Conservation (phyloP, 2,797 vertebrate species). For the Eulemur coronatus region DNA sequence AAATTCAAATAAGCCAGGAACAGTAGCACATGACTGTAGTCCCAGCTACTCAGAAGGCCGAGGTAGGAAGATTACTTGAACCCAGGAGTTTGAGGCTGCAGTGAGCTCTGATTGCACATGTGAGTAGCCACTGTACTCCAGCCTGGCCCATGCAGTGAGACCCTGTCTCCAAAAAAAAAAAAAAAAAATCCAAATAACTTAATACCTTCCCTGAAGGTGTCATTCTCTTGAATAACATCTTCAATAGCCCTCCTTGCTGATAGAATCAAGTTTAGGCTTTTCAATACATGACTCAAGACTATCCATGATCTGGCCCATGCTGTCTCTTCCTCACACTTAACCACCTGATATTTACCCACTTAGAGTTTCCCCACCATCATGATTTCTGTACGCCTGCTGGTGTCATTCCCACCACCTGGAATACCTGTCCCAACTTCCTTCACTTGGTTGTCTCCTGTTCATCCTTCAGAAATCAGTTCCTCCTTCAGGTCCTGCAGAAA, state of each 20-base stretch:
- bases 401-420: background rate
- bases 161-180: background rate
- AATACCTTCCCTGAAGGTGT: background rate
- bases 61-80: background rate
- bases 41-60: background rate
- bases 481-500: background rate
- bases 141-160: background rate
- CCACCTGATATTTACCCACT: background rate
- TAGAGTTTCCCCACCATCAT: background rate
- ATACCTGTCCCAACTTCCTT: background rate
- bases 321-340: background rate
- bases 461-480: background rate
- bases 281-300: background rate
- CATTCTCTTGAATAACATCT: background rate
- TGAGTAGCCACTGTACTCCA: background rate
- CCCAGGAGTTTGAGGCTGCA: background rate
- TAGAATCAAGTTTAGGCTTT: background rate
- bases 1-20: background rate
- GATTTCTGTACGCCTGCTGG: background rate
- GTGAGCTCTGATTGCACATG: background rate
- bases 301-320: background rate
- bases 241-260: background rate
- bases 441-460: background rate
- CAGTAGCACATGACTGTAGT: background rate
- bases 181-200: background rate